Conservation (phyloP, 2,113 vertebrate species). For the Pachypanchax playfairii region DNA sequence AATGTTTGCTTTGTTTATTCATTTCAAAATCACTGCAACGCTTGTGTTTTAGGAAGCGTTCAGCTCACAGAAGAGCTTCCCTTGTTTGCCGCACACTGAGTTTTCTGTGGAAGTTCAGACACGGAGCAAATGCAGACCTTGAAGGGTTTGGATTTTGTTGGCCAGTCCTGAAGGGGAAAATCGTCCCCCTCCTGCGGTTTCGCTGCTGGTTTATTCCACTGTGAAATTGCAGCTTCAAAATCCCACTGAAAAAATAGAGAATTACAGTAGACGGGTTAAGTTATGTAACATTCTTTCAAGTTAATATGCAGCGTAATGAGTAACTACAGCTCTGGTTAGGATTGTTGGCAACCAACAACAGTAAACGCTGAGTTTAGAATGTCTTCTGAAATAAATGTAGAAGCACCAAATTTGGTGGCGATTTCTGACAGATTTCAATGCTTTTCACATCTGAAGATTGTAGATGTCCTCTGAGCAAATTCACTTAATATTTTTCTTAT, state of each 20-base stretch:
- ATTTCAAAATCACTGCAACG: not conserved
- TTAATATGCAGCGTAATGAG: not conserved
- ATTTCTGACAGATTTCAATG: not conserved
- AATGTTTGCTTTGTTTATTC: conserved; percentile 29
- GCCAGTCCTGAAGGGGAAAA: conserved; percentile 61
- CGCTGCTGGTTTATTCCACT: conserved; percentile 57
- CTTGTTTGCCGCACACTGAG: conserved; percentile 4
- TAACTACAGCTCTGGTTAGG: not conserved
- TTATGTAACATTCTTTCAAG: not conserved
- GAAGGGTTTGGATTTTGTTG: conserved; percentile 35
- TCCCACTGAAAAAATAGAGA: conserved; percentile 75
- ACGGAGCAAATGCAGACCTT: conserved; percentile 21
- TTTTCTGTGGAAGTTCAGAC: conserved; percentile 38
- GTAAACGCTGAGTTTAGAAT: not conserved
- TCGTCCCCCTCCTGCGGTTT: conserved; percentile 27
- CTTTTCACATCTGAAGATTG: not conserved
- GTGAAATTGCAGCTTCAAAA: conserved; percentile 72
- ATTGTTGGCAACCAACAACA: not conserved
- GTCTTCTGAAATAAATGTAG: not conserved
- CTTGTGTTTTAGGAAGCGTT: not conserved
- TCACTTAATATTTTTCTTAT: no score
- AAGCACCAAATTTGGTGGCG: not conserved
- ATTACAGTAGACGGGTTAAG: not conserved
- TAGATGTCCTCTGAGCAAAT: no score
- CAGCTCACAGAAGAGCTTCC: conserved; percentile 3